Evolutionary conservation across 2,888 invertebrate genomes (phyloP), one percentile per base, ranked within the genome.

Genomic region (Scaptomyza flava): DNA sequence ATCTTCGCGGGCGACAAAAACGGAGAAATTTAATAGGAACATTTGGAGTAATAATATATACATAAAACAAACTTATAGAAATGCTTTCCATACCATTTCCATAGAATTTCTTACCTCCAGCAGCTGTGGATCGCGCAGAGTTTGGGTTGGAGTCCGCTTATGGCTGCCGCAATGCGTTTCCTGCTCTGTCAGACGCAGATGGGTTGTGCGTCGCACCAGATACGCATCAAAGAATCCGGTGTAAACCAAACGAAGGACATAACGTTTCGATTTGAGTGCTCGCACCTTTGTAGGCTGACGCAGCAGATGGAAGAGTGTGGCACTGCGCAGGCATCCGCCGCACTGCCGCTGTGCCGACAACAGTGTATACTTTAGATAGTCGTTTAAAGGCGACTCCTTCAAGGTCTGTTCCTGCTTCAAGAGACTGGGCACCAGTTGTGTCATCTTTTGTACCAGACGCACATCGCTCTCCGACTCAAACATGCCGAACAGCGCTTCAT

Each of bases 351-450:
- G 96, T 1, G 96, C 95, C 17, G 96, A 95, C 8, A 97, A 92
- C 72, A 97, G 93, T 0, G 96, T 96, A 90, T 96, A 96, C 89
- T 96, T 97, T 94, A 97, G 94, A 79, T 97, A 97, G 84, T 97
- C 96, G 59, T 94, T 74, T 4, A 41, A 46, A 0, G 79, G 61
- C 94, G 77, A 34, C 5, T 86, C 96, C 89, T 96, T 96, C 4
- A 96, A 94, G 0, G 96, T 95, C 74, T 95, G 93, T 91, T 97
- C 96, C 91, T 97, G 96, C 17, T 96, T 92, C 20, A 97, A 92
- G 27, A 97, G 93, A n/a, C 96, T 95, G 0, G 97, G 97, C 68
- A 96, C 94, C 67, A 95, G 94, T 78, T 95, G 95, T 68, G 96
- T 95, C 67, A 97, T 93, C 48, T 95, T 93, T 87, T 93, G 93